Base-by-base conservation (phyloP, 2,113 vertebrate genomes). In the Pangasianodon hypophthalmus region DNA sequence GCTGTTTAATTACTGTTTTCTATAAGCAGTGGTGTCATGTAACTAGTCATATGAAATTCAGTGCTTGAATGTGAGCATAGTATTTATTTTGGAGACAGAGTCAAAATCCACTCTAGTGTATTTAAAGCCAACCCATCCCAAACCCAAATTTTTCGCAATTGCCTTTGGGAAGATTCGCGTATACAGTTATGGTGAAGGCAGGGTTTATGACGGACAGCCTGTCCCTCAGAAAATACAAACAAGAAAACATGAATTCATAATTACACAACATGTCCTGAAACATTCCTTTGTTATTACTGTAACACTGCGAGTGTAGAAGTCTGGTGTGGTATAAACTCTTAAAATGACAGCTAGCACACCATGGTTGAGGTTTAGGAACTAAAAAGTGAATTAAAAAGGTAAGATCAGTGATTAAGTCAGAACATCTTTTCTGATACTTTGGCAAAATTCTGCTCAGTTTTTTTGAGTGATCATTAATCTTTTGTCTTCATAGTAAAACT, bases 41-140 rank as follows among this genome's bases (percentile, higher is more conserved):
- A 90, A 60, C 56, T 87, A 87, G 24, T 90, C 88, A 92, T 93
- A 44, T 90, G 88, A 90, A 93, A 93, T 93, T 84, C 56, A 62
- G 11, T 2, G 82, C 71, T 32, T 87, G n/a, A 58, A 56, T 16
- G 4, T 41, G 6, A 52, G 29, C 19, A 29, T 21, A 24, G 10
- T 26, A 54, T 71, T 71, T n/a, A 54, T 26, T 94, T 88, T 87
- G 80, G 75, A 77, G 73, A 79, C 46, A 14, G 24, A 79, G 46
- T 50, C 11, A 48, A 79, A 48, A 77, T 26, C 50, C 7, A 56
- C 86, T 89, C 62, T 91, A 60, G 88, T 91, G 67, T 52, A 26
- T 81, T 90, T 71, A 37, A 86, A 87, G 85, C 83, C 73, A 90
- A 75, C n/a, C 50, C 26, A 67, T 32, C 24, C 26, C 26, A 48